Evolutionary conservation across 2,797 vertebrate genomes (phyloP).

Genomic region (Margarornis squamiger): DNA sequence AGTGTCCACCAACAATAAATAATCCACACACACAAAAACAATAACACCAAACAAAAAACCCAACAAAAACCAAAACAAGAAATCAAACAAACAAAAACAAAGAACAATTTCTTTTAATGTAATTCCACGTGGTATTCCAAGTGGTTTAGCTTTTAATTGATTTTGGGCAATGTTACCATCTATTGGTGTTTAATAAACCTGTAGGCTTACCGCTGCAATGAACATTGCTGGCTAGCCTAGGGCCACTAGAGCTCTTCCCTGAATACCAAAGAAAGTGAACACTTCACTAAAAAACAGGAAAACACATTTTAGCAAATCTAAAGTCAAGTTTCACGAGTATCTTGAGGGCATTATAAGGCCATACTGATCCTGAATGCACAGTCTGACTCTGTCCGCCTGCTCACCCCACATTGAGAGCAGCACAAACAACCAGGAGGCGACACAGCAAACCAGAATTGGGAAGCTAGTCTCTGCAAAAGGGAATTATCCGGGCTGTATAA

Average conservation of each 20-base stretch:
- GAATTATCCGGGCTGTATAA: background rate
- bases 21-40: background rate
- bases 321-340: background rate
- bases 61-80: too few relatives aligned
- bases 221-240: background rate
- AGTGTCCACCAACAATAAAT: background rate
- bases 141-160: background rate
- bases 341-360: background rate
- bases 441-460: background rate
- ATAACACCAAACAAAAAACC: too few relatives aligned
- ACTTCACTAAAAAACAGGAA: conserved; percentile 32
- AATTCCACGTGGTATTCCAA: background rate
- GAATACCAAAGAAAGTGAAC: background rate
- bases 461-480: conserved; percentile 3
- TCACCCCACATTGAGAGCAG: background rate
- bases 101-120: background rate
- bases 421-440: conserved; percentile 1
- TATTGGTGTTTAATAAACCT: background rate
- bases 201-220: background rate
- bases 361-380: background rate
- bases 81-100: background rate
- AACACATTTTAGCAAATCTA: conserved; percentile 17
- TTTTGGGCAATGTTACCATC: background rate
- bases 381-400: background rate
- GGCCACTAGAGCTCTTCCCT: background rate